Evolutionary conservation across 2,797 vertebrate genomes (phyloP), one percentile per base, ranked within the genome.

Genomic region (Myotis planiceps): DNA sequence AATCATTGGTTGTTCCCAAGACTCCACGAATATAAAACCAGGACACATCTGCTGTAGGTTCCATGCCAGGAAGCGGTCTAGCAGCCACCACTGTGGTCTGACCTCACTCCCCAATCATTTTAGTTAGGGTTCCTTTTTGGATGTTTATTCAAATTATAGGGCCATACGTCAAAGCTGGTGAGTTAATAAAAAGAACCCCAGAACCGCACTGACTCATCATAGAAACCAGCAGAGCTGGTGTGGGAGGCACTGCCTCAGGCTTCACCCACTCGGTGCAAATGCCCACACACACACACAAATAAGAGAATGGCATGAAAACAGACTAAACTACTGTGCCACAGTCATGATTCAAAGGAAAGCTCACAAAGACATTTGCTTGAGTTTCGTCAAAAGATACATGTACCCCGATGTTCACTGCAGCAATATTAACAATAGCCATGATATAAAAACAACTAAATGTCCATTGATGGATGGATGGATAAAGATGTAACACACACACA

Each of bases 41-140:
- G 95, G 83, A 96, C 92, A 95, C 93, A 95, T 96, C 95, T 96
- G 95, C 55, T 45, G 42, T 8, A 19, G 23, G 27, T 74, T 84
- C 34, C 76, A n/a, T 12, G 92, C 94, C 80, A 96, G 76, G 34
- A 94, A 81, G 53, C 0, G n/a, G 68, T 65, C 75, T 29, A 92
- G 32, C 45, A 55, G 58, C 75, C 32, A 84, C 76, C 13, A 29
- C 49, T 69, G 83, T 87, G 90, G 93, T 96, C 93, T 93, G 93
- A 87, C 74, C 75, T 92, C 72, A 89, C 37, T 83, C 29, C 45
- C 72, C 12, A 71, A 15, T 94, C 80, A 79, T 88, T 78, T 84
- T 49, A 83, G 74, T 39, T 47, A 63, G 6, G n/a, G 32, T 71
- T 95, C 80, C 71, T 82, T 83, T 82, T 87, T 75, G 63, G 18